Percentiles rank a stretch among this genome's conserved stretches.
Evolutionary conservation across 2,113 vertebrate genomes (phyloP).

Genomic region (Psittacula cyanocephala): DNA sequence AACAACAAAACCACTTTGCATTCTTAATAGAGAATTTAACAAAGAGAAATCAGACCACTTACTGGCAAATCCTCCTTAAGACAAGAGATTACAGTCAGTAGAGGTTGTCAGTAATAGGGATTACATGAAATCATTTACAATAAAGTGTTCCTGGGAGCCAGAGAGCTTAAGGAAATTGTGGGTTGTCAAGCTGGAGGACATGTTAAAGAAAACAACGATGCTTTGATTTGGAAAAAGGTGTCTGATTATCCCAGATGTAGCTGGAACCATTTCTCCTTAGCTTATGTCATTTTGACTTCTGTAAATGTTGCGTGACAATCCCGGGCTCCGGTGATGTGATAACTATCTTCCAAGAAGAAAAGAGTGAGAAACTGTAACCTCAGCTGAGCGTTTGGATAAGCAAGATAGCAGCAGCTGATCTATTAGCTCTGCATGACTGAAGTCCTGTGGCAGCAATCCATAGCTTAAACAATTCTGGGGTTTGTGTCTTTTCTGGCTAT

Average conservation of each 20-base stretch:
- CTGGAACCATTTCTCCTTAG: conserved; percentile 53
- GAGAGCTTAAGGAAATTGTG: background rate
- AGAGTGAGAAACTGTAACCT: conserved; percentile 49
- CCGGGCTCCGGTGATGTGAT: conserved; percentile 2
- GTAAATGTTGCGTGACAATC: conserved; percentile 78
- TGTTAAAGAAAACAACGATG: conserved; percentile 43
- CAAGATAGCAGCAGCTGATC: conserved; percentile 55
- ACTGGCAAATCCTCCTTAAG: background rate
- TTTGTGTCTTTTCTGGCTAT: background rate
- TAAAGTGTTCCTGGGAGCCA: background rate
- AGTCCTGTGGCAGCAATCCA: conserved; percentile 37
- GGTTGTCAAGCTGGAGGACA: background rate
- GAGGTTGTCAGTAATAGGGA: background rate
- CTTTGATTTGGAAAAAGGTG: conserved; percentile 43
- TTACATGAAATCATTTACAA: background rate
- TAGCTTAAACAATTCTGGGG: background rate
- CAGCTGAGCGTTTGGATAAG: conserved; percentile 28
- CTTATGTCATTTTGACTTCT: background rate
- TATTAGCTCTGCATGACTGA: conserved; percentile 70
- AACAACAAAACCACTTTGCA: background rate
- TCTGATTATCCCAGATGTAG: conserved; percentile 26
- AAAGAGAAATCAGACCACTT: background rate
- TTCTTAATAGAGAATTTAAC: background rate
- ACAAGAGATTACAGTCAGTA: background rate
- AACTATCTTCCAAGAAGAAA: background rate